A percentile compares a stretch with the other conserved stretches of the same genome.
Conservation (phyloP, 92 coral and sea anemone genomes). For the Pocillopora grandis region DNA sequence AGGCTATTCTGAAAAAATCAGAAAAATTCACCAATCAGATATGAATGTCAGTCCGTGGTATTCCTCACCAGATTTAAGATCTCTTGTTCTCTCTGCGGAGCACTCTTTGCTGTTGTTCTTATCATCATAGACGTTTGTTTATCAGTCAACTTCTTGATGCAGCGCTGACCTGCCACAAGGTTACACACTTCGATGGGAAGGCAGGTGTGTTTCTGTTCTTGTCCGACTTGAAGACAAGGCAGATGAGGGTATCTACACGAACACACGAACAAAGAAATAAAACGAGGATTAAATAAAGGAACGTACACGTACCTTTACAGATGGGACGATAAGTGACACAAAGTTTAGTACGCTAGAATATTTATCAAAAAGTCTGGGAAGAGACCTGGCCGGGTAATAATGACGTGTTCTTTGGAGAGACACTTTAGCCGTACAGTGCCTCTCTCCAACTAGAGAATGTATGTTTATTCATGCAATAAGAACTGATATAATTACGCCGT, state of each 20-base stretch:
- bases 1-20: not conserved
- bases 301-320: too few relatives aligned
- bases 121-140: conserved; percentile 92
- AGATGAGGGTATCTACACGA: conserved; percentile 73
- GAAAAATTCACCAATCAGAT: not conserved
- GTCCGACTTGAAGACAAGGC: conserved; percentile 94
- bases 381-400: too few relatives aligned
- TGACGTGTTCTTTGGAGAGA: too few relatives aligned
- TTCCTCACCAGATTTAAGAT: conserved; percentile 76
- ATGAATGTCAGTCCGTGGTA: not conserved
- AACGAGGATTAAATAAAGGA: too few relatives aligned
- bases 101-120: conserved; percentile 81
- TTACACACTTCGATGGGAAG: conserved; percentile 90
- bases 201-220: conserved; percentile 88
- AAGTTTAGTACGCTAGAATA: too few relatives aligned
- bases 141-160: conserved; percentile 85
- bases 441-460: too few relatives aligned
- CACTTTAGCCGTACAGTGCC: too few relatives aligned
- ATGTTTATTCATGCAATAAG: too few relatives aligned
- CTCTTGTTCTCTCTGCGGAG: conserved; percentile 86
- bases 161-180: conserved; percentile 92
- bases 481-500: too few relatives aligned
- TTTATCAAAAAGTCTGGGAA: too few relatives aligned
- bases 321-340: too few relatives aligned
- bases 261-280: not conserved